Evolutionary conservation across 2,113 vertebrate genomes (phyloP), one percentile per base, ranked within the genome.

Genomic region (Vimba vimba): DNA sequence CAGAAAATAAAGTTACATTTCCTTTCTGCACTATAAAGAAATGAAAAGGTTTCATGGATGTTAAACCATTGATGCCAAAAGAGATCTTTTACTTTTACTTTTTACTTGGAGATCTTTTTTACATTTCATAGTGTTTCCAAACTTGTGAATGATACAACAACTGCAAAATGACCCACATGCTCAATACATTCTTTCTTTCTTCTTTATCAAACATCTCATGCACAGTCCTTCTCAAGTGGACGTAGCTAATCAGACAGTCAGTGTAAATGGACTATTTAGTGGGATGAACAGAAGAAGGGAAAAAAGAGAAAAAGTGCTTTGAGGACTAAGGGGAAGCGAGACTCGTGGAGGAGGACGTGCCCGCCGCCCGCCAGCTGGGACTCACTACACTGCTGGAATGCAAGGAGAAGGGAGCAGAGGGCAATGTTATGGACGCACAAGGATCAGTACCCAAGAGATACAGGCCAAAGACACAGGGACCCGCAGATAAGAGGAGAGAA

Each of bases 381-480:
- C 43, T 68, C 25, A 33, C 62, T 82, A 23, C 45, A 68, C 62
- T 23, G 62, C 45, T 82, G 79, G 79, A 52, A 77, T 50, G 23
- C 27, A 12, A 82, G 62, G 25, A 68, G 39, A 27, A 27, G 79
- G 36, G 79, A 30, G 27, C 62, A 82, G n/a, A 82, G 62, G 62
- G 17, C 43, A 50, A 68, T 68, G 45, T 19, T 68, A 82, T 82
- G 79, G 62, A 66, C 1, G 15, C 62, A 36, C 36, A 23, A 21
- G 4, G 62, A 33, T 82, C 27, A 68, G 27, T 2, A 30, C 62
- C 79, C 15, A 66, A 30, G 62, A 52, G 45, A 68, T 39, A 68
- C 15, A 68, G 60, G 79, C 15, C 62, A 82, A 82, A 68, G 25
- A 82, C 79, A 68, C 7, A 27, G 45, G 15, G 62, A 82, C 79